Percentiles rank a stretch among this genome's conserved stretches.
Conservation (phyloP, 1,140 invertebrate genomes). For the Bombus waltoni region DNA sequence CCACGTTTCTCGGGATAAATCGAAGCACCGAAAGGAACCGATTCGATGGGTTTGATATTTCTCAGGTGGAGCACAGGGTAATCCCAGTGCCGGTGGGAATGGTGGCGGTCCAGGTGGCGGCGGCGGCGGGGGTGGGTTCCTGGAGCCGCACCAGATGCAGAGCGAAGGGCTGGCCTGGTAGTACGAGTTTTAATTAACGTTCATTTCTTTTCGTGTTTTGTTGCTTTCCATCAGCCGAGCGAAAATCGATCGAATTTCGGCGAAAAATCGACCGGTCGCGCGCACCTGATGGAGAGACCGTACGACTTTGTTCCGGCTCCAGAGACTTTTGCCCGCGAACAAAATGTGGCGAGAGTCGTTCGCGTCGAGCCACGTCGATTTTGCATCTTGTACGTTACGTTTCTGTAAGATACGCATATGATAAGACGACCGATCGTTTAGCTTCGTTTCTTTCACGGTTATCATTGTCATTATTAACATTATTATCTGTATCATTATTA, state of each 20-base stretch:
- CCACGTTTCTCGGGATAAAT: conserved; percentile 17
- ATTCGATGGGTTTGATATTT: conserved; percentile 64
- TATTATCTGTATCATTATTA: conserved; percentile 68
- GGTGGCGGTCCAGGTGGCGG: conserved; percentile 80
- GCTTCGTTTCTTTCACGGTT: conserved; percentile 57
- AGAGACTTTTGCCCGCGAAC: conserved; percentile 1
- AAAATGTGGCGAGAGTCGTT: background rate
- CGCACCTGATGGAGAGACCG: conserved; percentile 5
- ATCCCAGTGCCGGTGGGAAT: conserved; percentile 79
- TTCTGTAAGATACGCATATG: conserved; percentile 60
- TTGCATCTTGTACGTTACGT: conserved; percentile 25
- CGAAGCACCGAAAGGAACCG: conserved; percentile 43
- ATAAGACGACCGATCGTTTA: conserved; percentile 44
- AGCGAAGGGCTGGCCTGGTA: conserved; percentile 90
- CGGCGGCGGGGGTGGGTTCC: conserved; percentile 85
- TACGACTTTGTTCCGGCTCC: conserved; percentile 18
- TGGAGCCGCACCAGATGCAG: conserved; percentile 88
- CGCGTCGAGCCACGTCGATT: conserved; percentile 20
- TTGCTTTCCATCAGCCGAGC: conserved; percentile 40
- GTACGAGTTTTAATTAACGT: conserved; percentile 79
- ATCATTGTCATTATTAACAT: conserved; percentile 66
- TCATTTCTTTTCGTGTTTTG: conserved; percentile 57
- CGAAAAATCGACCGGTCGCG: conserved; percentile 35
- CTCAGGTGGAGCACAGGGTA: conserved; percentile 81
- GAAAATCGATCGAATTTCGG: conserved; percentile 21